Conservation (phyloP, 2,113 vertebrate species). For the Holacanthus passer region DNA sequence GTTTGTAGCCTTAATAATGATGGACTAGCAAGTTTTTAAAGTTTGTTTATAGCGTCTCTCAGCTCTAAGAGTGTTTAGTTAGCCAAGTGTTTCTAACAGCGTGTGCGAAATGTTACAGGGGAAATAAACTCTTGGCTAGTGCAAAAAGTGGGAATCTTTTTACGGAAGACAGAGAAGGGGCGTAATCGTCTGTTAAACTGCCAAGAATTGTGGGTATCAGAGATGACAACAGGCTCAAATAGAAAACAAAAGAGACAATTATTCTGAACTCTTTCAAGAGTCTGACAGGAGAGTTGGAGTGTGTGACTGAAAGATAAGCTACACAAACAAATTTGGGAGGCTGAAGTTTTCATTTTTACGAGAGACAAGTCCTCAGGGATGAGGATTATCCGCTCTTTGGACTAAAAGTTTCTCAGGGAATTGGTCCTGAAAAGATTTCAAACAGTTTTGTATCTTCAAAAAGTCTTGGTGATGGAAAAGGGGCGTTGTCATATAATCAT, state of each 20-base stretch:
- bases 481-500: neutral
- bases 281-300: neutral
- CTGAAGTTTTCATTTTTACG: neutral
- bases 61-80: neutral
- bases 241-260: neutral
- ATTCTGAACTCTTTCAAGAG: constrained; percentile 12
- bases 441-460: neutral
- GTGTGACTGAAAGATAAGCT: neutral
- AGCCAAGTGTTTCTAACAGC: neutral
- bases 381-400: constrained; percentile 1
- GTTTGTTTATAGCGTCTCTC: neutral
- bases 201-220: neutral
- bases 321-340: neutral
- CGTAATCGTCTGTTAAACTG: neutral
- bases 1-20: neutral
- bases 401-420: neutral
- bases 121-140: neutral
- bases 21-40: neutral
- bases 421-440: neutral
- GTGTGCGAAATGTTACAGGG: neutral
- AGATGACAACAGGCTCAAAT: constrained; percentile 2
- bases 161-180: neutral
- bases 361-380: neutral
- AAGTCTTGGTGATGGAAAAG: neutral
- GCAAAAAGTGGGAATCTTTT: neutral